A percentile compares a stretch with the other conserved stretches of the same genome.
Conservation (phyloP, 2,113 vertebrate genomes). For the Atherinomorus stipes region DNA sequence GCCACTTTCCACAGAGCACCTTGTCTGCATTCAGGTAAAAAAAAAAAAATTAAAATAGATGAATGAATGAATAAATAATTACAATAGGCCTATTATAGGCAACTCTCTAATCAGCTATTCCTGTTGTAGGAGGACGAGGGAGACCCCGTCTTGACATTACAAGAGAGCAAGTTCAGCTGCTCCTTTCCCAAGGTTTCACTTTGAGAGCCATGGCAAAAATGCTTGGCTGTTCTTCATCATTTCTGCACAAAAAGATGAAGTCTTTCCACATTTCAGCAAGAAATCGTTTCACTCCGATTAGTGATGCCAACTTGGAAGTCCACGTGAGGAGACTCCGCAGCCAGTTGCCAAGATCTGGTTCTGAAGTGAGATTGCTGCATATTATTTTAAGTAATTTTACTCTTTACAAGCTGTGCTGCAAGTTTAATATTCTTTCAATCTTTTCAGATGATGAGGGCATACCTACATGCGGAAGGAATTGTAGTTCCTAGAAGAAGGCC, state of each 20-base stretch:
- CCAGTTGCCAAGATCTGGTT: conserved; percentile 17
- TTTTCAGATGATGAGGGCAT: conserved; percentile 12
- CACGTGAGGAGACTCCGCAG: conserved; percentile 13
- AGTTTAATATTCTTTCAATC: background rate
- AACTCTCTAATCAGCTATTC: background rate
- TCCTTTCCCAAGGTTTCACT: conserved; percentile 7
- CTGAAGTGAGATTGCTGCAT: conserved; percentile 12
- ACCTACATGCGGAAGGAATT: no score
- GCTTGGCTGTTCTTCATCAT: conserved; percentile 9
- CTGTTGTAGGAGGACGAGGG: background rate
- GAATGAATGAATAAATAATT: no score
- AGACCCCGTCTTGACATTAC: background rate
- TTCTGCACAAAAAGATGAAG: conserved; percentile 1
- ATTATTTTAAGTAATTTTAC: background rate
- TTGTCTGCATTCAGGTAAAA: no score
- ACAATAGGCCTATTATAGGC: no score
- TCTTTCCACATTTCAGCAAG: background rate
- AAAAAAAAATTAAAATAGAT: no score
- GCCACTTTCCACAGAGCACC: no score
- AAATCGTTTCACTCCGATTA: conserved; percentile 7
- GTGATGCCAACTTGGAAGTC: background rate
- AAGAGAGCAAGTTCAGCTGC: background rate
- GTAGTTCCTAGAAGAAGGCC: no score
- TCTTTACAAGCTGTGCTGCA: background rate
- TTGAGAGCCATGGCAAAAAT: conserved; percentile 21